Base-by-base conservation (phyloP, 37 sponge, comb jelly and placozoan species). In the Mnemiopsis leidyi region DNA sequence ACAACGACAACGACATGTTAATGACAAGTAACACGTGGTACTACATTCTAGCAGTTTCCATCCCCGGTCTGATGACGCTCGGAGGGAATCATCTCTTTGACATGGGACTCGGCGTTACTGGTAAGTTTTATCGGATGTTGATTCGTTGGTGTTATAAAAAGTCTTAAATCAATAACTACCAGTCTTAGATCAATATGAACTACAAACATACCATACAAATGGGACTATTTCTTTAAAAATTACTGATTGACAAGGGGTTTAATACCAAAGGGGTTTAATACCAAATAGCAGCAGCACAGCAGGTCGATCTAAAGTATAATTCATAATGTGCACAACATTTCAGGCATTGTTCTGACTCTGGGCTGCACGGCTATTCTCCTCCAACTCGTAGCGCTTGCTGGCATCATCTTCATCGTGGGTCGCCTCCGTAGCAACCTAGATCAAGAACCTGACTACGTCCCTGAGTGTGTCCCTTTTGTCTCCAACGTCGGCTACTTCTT, bases 1-100 rank as follows among this genome's bases (percentile, higher is more conserved):
- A 71, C 20, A 71, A 71, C 75, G 75, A 71, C 75, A 29, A n/a
- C 5, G 75, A 71, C 5, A n/a, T 29, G 75, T 29, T 71, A 25
- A 28, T 71, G 75, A 71, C 75, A 71, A 28, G 75, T 5, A 71
- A 71, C 75, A 71, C 75, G 30, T 71, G 75, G 75, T 71, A 71
- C 75, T 23, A 71, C 75, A 71, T 71, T 29, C 25, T 71, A 25
- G 75, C 75, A 3, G 75, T 71, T 28, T 29, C 75, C 30, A 71
- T 71, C 3, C 75, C 75, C 30, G 75, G 75, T 5, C 75, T 71
- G 3, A 71, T 71, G 75, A 71, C 75, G 2, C 75, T 71, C n/a
- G 75, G 75, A 5, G 75, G 75, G 20, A 71, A 71, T 28, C 30
- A 71, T 28, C 75, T 71, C 30, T 71, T 71, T 71, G 75, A 71